Percentiles rank a stretch among this genome's conserved stretches.
phyloP scores from a whole-genome alignment of 2,797 vertebrate genomes.

The Apogon hyalosoma region DNA sequence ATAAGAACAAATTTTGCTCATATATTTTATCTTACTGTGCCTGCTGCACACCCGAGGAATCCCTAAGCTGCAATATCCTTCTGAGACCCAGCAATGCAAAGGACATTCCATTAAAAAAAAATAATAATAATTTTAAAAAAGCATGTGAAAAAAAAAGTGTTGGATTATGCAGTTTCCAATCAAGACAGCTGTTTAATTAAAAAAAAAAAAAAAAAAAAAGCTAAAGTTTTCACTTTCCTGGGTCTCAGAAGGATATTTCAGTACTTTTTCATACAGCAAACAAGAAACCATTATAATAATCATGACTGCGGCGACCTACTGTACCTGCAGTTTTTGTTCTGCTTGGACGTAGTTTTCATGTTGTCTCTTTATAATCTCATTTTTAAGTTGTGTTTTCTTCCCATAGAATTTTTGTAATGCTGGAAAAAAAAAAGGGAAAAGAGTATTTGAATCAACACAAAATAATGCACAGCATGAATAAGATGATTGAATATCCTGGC shows the following conservation, averaged over 20 bases:
- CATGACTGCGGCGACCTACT: too few species aligned
- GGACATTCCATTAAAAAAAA: too few species aligned
- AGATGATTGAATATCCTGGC: too few species aligned
- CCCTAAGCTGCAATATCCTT: background rate
- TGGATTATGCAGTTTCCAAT: too few species aligned
- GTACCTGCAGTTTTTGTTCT: slow-evolving; percentile 84
- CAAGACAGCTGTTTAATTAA: too few species aligned
- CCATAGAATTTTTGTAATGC: slow-evolving; percentile 89
- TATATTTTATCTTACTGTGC: slow-evolving; percentile 12
- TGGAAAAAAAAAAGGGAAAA: slow-evolving; percentile 50
- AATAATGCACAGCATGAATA: background rate
- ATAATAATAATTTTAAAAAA: too few species aligned
- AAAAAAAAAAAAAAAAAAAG: too few species aligned
- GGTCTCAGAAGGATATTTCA: too few species aligned
- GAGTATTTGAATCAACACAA: background rate
- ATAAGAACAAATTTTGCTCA: background rate
- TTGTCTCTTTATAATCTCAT: slow-evolving; percentile 78
- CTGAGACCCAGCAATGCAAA: too few species aligned
- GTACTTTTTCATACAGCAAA: too few species aligned
- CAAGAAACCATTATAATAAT: background rate
- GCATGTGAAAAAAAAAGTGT: too few species aligned
- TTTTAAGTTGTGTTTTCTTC: slow-evolving; percentile 78
- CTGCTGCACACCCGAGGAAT: slow-evolving; percentile 14
- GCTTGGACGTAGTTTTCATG: slow-evolving; percentile 79
- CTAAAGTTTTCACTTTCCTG: too few species aligned